Evolutionary conservation across 1,140 invertebrate genomes (phyloP).

Genomic region (Gonioctena quinquepunctata): DNA sequence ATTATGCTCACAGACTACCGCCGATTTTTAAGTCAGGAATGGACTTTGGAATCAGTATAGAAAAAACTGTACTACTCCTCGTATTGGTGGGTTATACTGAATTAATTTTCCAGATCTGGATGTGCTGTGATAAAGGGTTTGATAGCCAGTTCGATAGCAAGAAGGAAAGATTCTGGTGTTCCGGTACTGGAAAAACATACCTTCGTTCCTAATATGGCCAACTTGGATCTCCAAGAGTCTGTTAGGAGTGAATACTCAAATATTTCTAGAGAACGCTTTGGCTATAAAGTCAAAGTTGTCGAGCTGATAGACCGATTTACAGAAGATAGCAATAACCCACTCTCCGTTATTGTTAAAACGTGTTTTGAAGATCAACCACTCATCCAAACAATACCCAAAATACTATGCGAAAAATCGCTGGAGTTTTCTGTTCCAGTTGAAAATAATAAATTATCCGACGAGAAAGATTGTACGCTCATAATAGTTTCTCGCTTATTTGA

Average conservation of each 20-base stretch:
- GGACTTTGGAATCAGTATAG: too few species aligned
- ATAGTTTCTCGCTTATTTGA: constrained; percentile 58
- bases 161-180: constrained; percentile 64
- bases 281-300: constrained; percentile 74
- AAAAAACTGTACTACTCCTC: too few species aligned
- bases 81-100: too few species aligned
- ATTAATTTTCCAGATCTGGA: constrained; percentile 68
- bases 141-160: constrained; percentile 76
- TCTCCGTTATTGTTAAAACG: constrained; percentile 61
- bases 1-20: too few species aligned
- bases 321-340: constrained; percentile 56
- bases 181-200: constrained; percentile 75
- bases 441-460: constrained; percentile 62
- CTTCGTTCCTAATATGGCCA: constrained; percentile 72
- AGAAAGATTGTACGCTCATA: constrained; percentile 63
- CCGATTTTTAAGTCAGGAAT: too few species aligned
- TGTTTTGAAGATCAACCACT: constrained; percentile 63
- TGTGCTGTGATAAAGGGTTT: constrained; percentile 84
- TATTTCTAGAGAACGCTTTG: too few species aligned
- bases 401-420: constrained; percentile 57
- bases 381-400: constrained; percentile 62
- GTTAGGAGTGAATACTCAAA: constrained; percentile 73
- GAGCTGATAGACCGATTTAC: constrained; percentile 66
- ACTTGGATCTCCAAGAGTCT: constrained; percentile 44
- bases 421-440: constrained; percentile 64